Base-by-base conservation (phyloP, 2,113 vertebrate genomes). In the Gorilla gorilla region DNA sequence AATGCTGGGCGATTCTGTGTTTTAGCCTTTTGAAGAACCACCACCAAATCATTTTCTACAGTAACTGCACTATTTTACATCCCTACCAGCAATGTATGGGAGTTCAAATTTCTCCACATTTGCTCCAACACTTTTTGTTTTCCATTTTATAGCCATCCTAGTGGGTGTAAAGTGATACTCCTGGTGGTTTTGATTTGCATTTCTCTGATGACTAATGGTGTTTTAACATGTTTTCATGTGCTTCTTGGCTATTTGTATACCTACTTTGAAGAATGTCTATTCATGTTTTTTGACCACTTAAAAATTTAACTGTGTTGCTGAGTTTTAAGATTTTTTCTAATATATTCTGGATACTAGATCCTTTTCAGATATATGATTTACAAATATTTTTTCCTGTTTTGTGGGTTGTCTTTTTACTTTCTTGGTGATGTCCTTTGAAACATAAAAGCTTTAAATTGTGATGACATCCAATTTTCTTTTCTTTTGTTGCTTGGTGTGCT, bases 351-450 rank as follows among this genome's bases (percentile, higher is more conserved):
- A 80, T 91, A 68, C 23, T 84, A 80, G 23, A 57, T 8, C 55
- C 73, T 95, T 80, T 68, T 52, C 18, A 93, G 79, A 61, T 83
- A 64, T 10, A 27, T 40, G 30, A 64, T 87, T 80, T 85, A 38
- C n/a, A 85, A 95, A 48, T 92, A 84, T 85, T 97, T 93, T 50
- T 17, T 80, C 23, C 40, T n/a, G 55, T 78, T 89, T 20, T 72
- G 18, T 88, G 20, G 1, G 5, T 59, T 96, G 2, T 84, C 40
- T 66, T 92, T 88, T 82, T 45, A 73, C 17, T 90, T 84, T 95
- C 59, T 93, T 43, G 35, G 59, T 50, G 25, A 3, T 50, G 11
- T 75, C 45, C 55, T 95, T 87, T 73, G 40, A 73, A 86, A 32
- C 61, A 45, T 22, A 59, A 25, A 50, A 93, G 23, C 35, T 89